Conservation (phyloP, 2,888 invertebrate genomes). For the Cheilosia pagana region DNA sequence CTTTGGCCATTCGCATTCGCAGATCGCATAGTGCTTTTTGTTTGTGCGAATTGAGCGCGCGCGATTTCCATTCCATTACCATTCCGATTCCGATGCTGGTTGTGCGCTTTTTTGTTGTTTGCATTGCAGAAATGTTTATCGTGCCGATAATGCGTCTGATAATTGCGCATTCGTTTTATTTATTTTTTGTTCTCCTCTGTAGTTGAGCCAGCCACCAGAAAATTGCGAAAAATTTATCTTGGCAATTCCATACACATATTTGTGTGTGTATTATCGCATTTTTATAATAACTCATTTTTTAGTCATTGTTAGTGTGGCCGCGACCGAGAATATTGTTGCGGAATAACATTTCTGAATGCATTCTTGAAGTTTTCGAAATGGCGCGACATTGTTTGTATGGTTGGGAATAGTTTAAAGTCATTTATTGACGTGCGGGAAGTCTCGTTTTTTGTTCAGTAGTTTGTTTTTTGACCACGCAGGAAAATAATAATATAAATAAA, state of each 20-base stretch:
- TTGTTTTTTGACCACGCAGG: no score
- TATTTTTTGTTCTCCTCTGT: constrained; percentile 1
- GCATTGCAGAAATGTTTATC: constrained; percentile 69
- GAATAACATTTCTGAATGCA: no score
- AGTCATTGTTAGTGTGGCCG: not conserved
- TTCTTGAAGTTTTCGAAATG: no score
- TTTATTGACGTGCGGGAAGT: no score
- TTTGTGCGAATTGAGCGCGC: constrained; percentile 58
- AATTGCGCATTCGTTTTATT: constrained; percentile 63
- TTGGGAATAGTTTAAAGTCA: no score
- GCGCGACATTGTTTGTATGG: no score
- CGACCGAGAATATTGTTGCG: no score
- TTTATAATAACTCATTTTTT: constrained; percentile 65
- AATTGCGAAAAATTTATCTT: constrained; percentile 53
- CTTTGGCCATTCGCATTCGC: constrained; percentile 2
- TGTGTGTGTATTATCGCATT: constrained; percentile 71
- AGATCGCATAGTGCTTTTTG: constrained; percentile 32
- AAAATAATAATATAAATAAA: no score
- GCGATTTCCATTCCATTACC: constrained; percentile 74
- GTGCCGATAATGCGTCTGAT: constrained; percentile 73
- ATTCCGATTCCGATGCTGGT: constrained; percentile 67
- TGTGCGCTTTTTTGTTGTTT: constrained; percentile 65
- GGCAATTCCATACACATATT: constrained; percentile 57
- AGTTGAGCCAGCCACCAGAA: constrained; percentile 30
- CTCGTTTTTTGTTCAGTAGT: no score